These are phyloP conservation scores for Taeniopygia guttata DNA, from an alignment of 2,797 vertebrate species.

Conservation along the genomic window DNA sequence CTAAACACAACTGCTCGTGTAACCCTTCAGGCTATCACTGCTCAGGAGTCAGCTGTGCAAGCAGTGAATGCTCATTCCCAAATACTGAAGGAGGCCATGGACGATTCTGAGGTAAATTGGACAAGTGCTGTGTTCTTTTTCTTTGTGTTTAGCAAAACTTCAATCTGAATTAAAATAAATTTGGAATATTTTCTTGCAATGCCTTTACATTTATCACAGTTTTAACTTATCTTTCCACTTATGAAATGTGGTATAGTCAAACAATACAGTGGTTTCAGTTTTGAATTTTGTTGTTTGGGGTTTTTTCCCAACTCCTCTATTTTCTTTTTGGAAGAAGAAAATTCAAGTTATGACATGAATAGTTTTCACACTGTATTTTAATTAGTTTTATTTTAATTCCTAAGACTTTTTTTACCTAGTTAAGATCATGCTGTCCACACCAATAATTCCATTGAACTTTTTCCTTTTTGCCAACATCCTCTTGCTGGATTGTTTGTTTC, in stretches of 20 bases:
- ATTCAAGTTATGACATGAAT: not conserved
- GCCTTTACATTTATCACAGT: not conserved
- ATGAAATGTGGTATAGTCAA: not conserved
- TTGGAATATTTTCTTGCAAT: not conserved
- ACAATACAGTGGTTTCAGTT: not conserved
- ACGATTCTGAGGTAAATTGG: constrained; percentile 82
- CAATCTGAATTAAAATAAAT: not conserved
- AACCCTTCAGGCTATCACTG: constrained; percentile 86
- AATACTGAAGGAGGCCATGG: constrained; percentile 91
- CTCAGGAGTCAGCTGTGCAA: constrained; percentile 89
- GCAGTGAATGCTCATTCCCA: constrained; percentile 83
- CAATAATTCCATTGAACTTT: not conserved
- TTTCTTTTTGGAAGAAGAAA: not conserved
- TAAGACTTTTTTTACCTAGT: not conserved
- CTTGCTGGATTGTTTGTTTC: not conserved
- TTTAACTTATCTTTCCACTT: not conserved
- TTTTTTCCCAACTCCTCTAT: not conserved
- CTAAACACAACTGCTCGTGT: constrained; percentile 80
- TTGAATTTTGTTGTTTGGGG: not conserved
- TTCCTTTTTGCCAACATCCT: not conserved
- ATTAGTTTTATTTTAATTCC: not conserved
- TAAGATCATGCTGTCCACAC: not conserved
- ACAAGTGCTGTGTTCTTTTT: not conserved
- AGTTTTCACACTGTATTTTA: not conserved
- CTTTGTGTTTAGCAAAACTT: not conserved